Evolutionary conservation across 2,888 invertebrate genomes (phyloP).

Genomic region (Mycogona germanica): DNA sequence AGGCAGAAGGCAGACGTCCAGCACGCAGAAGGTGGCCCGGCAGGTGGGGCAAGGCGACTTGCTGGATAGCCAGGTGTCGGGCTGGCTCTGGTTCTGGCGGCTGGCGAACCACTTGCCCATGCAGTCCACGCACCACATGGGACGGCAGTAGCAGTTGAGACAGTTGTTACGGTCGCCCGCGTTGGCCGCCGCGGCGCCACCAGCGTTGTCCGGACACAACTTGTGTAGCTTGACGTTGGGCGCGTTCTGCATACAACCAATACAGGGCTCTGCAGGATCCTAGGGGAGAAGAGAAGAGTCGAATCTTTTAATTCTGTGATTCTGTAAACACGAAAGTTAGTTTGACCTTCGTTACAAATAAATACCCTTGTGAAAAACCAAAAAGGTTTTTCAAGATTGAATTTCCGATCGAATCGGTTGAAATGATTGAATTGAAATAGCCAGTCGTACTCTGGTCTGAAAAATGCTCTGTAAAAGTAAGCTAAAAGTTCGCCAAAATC

Average conservation of each 20-base stretch:
- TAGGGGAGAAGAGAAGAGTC: constrained; percentile 34
- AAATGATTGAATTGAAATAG: too few relatives aligned
- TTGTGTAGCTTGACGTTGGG: constrained; percentile 69
- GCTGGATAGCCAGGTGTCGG: constrained; percentile 62
- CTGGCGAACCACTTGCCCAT: constrained; percentile 81
- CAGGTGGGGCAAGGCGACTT: constrained; percentile 84
- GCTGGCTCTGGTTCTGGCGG: constrained; percentile 54
- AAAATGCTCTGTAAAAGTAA: too few relatives aligned
- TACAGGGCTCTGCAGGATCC: constrained; percentile 68
- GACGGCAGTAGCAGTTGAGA: constrained; percentile 56
- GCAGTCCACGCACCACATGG: constrained; percentile 81
- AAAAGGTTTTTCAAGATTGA: too few relatives aligned
- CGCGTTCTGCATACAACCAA: constrained; percentile 70
- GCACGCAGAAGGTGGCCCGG: constrained; percentile 66
- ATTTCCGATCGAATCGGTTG: too few relatives aligned
- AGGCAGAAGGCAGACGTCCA: constrained; percentile 70
- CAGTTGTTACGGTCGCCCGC: constrained; percentile 41
- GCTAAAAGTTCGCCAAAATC: too few relatives aligned
- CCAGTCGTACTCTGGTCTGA: too few relatives aligned
- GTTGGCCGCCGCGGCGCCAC: constrained; percentile 36
- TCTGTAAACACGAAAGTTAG: too few relatives aligned
- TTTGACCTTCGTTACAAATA: too few relatives aligned
- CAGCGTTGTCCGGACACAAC: constrained; percentile 44
- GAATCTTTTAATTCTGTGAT: too few relatives aligned
- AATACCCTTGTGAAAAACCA: too few relatives aligned